A percentile compares a stretch with the other conserved stretches of the same genome.
These are phyloP conservation scores for Drosophila buzzatii DNA, from an alignment of 2,888 invertebrate genomes.

Conservation along the genomic window DNA sequence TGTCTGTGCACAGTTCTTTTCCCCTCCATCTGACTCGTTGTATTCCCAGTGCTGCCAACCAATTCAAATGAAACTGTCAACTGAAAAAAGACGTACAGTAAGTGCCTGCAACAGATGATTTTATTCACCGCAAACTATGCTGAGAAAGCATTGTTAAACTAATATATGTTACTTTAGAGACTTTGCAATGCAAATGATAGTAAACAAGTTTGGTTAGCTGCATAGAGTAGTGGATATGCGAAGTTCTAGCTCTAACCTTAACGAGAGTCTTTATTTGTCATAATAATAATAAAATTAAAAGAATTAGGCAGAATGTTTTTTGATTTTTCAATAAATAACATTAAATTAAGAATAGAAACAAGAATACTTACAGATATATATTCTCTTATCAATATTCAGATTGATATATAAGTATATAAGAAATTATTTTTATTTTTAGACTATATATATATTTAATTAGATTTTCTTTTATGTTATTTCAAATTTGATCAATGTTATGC, in stretches of 20 bases:
- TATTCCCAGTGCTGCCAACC: constrained; percentile 25
- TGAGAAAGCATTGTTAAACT: neutral
- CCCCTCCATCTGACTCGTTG: constrained; percentile 13
- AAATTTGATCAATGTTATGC: too few relatives aligned
- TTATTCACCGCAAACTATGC: neutral
- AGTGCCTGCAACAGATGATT: neutral
- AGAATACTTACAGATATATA: too few relatives aligned
- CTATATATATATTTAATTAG: too few relatives aligned
- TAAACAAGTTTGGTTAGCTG: neutral
- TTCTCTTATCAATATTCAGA: too few relatives aligned
- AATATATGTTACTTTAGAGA: neutral
- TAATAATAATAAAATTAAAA: neutral
- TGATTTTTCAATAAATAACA: neutral
- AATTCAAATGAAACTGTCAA: constrained; percentile 63
- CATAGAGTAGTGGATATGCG: neutral
- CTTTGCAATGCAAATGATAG: neutral
- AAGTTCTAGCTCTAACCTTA: neutral
- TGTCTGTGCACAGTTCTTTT: constrained; percentile 22
- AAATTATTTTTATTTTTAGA: too few relatives aligned
- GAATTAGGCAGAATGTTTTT: neutral
- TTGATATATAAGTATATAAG: too few relatives aligned
- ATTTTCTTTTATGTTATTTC: too few relatives aligned
- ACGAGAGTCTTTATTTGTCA: neutral
- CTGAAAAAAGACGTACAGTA: constrained; percentile 7
- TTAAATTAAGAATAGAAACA: neutral